Evolutionary conservation across 2,113 vertebrate genomes (phyloP).

Genomic region (Edolisoma coerulescens): DNA sequence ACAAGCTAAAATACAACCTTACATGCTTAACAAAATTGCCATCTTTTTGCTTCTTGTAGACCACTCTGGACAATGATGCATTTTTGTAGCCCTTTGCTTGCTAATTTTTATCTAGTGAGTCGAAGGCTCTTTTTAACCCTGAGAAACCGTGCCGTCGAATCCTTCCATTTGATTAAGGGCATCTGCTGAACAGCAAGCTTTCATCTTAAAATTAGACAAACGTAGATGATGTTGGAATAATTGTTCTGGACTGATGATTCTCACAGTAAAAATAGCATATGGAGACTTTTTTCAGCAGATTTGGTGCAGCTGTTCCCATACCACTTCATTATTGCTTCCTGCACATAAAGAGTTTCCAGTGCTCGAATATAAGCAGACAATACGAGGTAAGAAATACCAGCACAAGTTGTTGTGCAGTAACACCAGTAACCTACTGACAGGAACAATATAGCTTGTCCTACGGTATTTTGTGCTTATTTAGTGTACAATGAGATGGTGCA

Average conservation of each 20-base stretch:
- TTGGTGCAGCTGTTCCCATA: background rate
- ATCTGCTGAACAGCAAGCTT: background rate
- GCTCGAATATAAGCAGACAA: background rate
- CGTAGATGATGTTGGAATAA: background rate
- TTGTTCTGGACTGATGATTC: slow-evolving; percentile 11
- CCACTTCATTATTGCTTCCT: background rate
- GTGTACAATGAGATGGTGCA: background rate
- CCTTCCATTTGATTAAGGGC: background rate
- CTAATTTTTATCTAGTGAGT: background rate
- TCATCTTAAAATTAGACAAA: slow-evolving; percentile 17
- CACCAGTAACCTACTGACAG: background rate
- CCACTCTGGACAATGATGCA: background rate
- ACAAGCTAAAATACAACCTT: background rate
- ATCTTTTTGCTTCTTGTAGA: background rate
- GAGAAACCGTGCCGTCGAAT: background rate
- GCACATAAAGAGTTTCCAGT: background rate
- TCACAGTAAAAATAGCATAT: slow-evolving; percentile 17
- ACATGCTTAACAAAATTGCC: background rate
- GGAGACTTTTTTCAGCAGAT: background rate
- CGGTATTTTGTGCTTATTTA: background rate
- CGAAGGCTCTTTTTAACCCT: background rate
- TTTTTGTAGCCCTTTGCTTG: background rate
- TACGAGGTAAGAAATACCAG: background rate
- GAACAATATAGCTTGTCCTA: background rate
- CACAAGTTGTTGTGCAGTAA: background rate